Base-by-base conservation (phyloP, 1,140 invertebrate genomes). In the Holotrichia oblita region DNA sequence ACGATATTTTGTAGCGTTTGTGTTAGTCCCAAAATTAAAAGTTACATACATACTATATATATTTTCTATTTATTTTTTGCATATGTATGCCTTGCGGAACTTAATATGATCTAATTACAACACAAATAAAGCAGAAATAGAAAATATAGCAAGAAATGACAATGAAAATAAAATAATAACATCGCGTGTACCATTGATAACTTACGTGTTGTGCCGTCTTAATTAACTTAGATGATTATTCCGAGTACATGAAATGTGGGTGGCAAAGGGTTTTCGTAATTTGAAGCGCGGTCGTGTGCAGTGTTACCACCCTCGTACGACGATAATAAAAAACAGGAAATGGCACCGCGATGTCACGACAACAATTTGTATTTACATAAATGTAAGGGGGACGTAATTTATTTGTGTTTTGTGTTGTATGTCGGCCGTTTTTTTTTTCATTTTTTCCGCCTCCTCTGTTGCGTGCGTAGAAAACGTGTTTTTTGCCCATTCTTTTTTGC, bases 351-450 rank as follows among this genome's bases (percentile, higher is more conserved):
- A 55, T 55, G 48, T 55, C 48, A 55, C 48, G 48, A 55, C 48
- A 55, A 55, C 48, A 55, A 55, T 55, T 55, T 55, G 48, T 55
- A 55, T 55, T 55, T 55, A 55, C 48, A 55, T 55, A 55, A 55
- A 55, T 55, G 48, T 17, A 55, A 55, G 17, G 48, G 48, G 48
- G 48, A 55, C 48, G 48, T 55, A 55, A 55, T 55, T 55, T 55
- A 55, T 55, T 55, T 55, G 48, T 55, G 48, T 55, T 55, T 55
- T 55, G 48, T 55, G 48, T 55, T 55, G 48, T 55, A 55, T 55
- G 48, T n/a, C 17, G 14, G 48, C 17, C 48, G 48, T 55, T 55
- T 55, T 55, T 6, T 55, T 55, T n/a, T 55, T 55, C 48, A 55
- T 55, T 55, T 55, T 34, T 55, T 55, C 14, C 14, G 48, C 14